Conservation (phyloP, 2,113 vertebrate genomes). For the Nyctibius bracteatus region DNA sequence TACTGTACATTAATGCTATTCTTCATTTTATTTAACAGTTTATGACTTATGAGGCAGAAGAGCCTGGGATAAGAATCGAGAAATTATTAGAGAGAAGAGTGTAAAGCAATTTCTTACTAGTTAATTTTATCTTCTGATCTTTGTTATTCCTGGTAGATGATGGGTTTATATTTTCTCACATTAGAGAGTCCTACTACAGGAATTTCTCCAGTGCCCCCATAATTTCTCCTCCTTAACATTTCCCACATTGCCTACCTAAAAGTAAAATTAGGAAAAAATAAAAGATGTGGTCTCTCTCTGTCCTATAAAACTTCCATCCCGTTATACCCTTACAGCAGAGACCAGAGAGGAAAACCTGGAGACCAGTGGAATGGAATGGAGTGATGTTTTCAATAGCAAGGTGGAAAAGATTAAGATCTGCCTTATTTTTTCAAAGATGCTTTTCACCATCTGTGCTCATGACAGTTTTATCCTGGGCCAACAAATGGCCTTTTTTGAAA, state of each 20-base stretch:
- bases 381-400: not conserved
- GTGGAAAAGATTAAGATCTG: not conserved
- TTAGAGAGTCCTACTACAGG: not conserved
- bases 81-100: not conserved
- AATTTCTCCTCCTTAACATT: not conserved
- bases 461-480: not conserved
- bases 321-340: not conserved
- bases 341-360: not conserved
- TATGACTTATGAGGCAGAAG: not conserved
- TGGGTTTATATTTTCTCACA: not conserved
- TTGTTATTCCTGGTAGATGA: not conserved
- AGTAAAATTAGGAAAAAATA: not conserved
- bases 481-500: not conserved
- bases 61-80: not conserved
- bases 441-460: not conserved
- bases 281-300: not conserved
- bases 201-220: not conserved
- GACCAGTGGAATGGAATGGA: not conserved
- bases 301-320: not conserved
- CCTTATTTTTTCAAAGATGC: not conserved
- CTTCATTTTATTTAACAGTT: conserved; percentile 31
- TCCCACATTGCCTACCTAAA: not conserved
- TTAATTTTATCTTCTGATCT: not conserved
- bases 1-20: not conserved
- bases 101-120: not conserved